Evolutionary conservation across 2,888 invertebrate genomes (phyloP).

Genomic region (Fragum sueziense): DNA sequence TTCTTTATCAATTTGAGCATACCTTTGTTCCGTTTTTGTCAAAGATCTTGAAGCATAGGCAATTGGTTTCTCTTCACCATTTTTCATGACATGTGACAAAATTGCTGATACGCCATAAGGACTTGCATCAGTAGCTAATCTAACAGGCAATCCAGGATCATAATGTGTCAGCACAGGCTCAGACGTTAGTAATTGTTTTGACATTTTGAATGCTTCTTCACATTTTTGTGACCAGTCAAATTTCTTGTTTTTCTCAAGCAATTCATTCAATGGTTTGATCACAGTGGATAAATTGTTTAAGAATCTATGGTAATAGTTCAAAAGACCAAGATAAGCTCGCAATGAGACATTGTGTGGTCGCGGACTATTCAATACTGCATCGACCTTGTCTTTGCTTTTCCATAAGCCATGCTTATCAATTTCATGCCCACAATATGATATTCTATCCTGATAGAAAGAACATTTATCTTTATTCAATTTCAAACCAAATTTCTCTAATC

Average conservation of each 20-base stretch:
- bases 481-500: too few relatives aligned
- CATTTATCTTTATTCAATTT: not conserved
- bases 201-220: not conserved
- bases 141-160: too few relatives aligned
- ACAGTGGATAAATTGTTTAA: constrained; percentile 8
- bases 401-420: constrained; percentile 29
- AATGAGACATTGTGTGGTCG: not conserved
- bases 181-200: not conserved
- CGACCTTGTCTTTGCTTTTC: constrained; percentile 22
- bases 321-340: constrained; percentile 1
- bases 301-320: constrained; percentile 19
- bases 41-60: constrained; percentile 74
- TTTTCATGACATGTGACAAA: constrained; percentile 20
- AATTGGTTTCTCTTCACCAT: constrained; percentile 38
- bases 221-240: constrained; percentile 12
- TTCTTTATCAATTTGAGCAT: constrained; percentile 80
- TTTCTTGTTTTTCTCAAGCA: constrained; percentile 9
- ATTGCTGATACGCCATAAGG: constrained; percentile 77
- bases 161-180: constrained; percentile 13
- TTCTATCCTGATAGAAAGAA: not conserved
- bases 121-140: constrained; percentile 63
- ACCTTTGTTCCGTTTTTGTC: constrained; percentile 77
- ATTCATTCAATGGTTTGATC: constrained; percentile 2
- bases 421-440: constrained; percentile 39
- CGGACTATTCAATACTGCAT: constrained; percentile 4